A percentile compares a stretch with the other conserved stretches of the same genome.
Conservation (phyloP, 1,140 invertebrate species). For the Drosophila kepulauana region DNA sequence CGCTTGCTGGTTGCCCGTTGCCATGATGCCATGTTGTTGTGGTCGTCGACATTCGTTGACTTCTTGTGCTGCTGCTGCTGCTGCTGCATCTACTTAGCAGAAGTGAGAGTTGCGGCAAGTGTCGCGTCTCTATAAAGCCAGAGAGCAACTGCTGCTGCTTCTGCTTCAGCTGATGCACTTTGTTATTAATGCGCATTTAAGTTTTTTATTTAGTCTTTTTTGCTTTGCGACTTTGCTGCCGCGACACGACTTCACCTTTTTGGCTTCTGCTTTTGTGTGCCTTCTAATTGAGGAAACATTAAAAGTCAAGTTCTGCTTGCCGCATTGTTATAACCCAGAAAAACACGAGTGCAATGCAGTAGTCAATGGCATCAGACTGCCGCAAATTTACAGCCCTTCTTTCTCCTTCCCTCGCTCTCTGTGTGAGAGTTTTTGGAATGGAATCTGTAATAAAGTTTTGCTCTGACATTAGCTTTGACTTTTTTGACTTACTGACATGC, state of each 20-base stretch:
- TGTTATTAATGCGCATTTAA: constrained; percentile 83
- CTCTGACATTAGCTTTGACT: constrained; percentile 56
- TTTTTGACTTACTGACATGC: constrained; percentile 59
- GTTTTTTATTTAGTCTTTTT: constrained; percentile 52
- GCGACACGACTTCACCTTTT: constrained; percentile 72
- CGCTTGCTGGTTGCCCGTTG: neutral
- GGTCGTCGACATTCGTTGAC: constrained; percentile 68
- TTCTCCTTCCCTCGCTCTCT: neutral
- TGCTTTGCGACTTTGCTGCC: constrained; percentile 19
- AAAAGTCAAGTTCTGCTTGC: constrained; percentile 81
- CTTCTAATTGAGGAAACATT: constrained; percentile 82
- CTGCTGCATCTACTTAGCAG: constrained; percentile 41
- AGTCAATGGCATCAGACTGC: constrained; percentile 34
- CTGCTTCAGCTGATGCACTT: constrained; percentile 54
- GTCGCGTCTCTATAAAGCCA: constrained; percentile 3
- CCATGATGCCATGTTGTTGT: constrained; percentile 47
- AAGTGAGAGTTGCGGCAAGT: constrained; percentile 19
- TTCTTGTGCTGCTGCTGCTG: constrained; percentile 34
- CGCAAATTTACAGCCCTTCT: neutral
- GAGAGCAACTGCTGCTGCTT: constrained; percentile 38
- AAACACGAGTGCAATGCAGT: constrained; percentile 80
- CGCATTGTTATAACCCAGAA: constrained; percentile 83
- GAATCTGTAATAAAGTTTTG: constrained; percentile 70
- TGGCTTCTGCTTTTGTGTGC: constrained; percentile 72
- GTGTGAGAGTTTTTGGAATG: neutral